Conservation (phyloP, 2,888 invertebrate genomes). For the Parnassius orleans region DNA sequence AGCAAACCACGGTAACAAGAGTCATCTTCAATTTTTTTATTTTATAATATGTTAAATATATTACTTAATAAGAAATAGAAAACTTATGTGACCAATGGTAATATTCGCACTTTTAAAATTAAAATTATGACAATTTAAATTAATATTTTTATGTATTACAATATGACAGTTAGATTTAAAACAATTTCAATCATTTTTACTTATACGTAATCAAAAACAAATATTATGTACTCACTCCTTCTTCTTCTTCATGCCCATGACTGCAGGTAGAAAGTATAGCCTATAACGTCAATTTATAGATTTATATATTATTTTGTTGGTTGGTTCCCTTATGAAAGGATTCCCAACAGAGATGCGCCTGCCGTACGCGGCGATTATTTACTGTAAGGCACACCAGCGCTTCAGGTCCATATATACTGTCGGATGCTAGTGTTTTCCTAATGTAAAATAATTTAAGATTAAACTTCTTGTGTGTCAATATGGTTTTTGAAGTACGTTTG, state of each 20-base stretch:
- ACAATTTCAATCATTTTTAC: no score
- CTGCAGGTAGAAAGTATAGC: background rate
- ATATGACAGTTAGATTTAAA: no score
- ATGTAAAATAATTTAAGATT: slow-evolving; percentile 9
- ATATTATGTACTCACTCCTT: slow-evolving; percentile 17
- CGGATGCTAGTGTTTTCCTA: slow-evolving; percentile 12
- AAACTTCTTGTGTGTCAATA: background rate
- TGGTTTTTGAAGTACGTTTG: background rate
- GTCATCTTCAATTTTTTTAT: no score
- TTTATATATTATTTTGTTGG: no score
- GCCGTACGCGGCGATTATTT: slow-evolving; percentile 11
- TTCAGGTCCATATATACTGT: slow-evolving; percentile 27
- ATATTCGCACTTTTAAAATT: no score
- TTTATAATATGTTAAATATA: no score
- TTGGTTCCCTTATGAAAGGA: background rate
- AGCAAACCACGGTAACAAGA: no score
- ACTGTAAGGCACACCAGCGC: slow-evolving; percentile 13
- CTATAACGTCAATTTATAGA: background rate
- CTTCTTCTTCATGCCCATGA: slow-evolving; percentile 19
- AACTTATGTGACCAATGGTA: no score
- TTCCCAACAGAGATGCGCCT: slow-evolving; percentile 20
- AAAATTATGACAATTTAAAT: no score
- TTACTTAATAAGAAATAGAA: no score
- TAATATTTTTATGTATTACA: no score
- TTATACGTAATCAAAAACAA: no score